Percentiles rank a stretch among this genome's conserved stretches.
Conservation (phyloP, 2,888 invertebrate genomes). For the Anthophora plumipes region DNA sequence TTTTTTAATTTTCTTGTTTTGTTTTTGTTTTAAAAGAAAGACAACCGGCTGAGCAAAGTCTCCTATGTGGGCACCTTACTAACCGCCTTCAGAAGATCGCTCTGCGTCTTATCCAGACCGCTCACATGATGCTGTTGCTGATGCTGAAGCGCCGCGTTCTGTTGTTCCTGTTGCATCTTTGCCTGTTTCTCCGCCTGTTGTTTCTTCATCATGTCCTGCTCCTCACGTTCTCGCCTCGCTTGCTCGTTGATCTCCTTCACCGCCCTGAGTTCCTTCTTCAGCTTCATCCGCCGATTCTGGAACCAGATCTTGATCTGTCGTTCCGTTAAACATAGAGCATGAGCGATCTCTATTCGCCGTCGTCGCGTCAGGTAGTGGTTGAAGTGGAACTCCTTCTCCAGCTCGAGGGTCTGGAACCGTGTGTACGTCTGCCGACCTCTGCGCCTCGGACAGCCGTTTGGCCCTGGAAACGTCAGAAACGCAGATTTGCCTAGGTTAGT, state of each 20-base stretch:
- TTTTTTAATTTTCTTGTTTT: too few relatives aligned
- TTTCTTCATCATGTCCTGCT: conserved; percentile 96
- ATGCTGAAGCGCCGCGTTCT: conserved; percentile 88
- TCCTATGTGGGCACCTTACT: conserved; percentile 92
- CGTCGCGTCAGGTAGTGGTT: conserved; percentile 98
- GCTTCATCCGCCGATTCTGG: conserved; percentile 98
- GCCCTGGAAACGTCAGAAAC: conserved; percentile 89
- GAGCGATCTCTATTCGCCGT: conserved; percentile 98
- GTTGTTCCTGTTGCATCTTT: conserved; percentile 90
- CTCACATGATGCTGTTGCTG: conserved; percentile 91
- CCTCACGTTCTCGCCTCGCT: conserved; percentile 94
- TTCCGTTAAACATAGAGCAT: conserved; percentile 97
- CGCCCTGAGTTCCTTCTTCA: conserved; percentile 97
- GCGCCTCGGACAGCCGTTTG: conserved; percentile 97
- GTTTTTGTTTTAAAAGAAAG: conserved; percentile 75
- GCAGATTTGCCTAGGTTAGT: conserved; percentile 64
- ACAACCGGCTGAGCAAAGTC: conserved; percentile 72
- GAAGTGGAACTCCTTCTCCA: conserved; percentile 99
- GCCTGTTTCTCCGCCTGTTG: conserved; percentile 95
- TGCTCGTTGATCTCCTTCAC: conserved; percentile 98
- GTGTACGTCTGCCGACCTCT: conserved; percentile 99
- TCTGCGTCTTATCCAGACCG: conserved; percentile 90
- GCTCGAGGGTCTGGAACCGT: conserved; percentile 98
- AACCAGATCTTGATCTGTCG: conserved; percentile 99
- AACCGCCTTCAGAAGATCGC: conserved; percentile 91